Evolutionary conservation across 2,888 invertebrate genomes (phyloP).

Genomic region (Quadriops clusia): DNA sequence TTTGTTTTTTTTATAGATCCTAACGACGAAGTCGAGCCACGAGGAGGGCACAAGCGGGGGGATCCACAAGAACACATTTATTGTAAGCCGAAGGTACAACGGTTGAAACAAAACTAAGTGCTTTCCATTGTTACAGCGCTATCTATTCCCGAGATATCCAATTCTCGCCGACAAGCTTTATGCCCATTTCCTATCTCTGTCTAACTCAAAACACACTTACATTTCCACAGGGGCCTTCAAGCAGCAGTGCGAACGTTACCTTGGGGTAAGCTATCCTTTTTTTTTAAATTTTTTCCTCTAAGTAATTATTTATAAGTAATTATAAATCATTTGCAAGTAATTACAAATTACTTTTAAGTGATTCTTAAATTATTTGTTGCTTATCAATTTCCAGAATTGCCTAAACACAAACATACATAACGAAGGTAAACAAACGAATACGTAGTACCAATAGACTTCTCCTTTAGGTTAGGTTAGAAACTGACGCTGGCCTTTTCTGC

Average conservation of each 20-base stretch:
- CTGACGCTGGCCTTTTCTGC: no score
- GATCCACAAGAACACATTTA: constrained; percentile 54
- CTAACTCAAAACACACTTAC: constrained; percentile 49
- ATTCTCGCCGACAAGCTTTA: constrained; percentile 60
- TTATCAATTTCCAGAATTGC: no score
- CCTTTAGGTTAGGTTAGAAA: no score
- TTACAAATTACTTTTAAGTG: no score
- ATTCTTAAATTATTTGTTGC: no score
- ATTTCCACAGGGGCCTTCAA: constrained; percentile 54
- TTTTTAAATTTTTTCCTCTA: constrained; percentile 1
- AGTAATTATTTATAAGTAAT: constrained; percentile 1
- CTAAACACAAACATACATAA: no score
- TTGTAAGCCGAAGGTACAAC: constrained; percentile 35
- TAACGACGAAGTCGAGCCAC: constrained; percentile 55
- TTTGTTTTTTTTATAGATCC: constrained; percentile 42
- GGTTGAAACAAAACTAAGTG: constrained; percentile 15
- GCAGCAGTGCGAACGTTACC: constrained; percentile 58
- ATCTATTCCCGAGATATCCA: constrained; percentile 67
- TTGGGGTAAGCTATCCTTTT: constrained; percentile 32
- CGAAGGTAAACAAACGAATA: no score
- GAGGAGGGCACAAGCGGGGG: constrained; percentile 62
- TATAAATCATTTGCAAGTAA: not conserved
- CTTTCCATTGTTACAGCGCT: constrained; percentile 41
- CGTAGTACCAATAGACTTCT: no score
- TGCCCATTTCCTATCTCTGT: constrained; percentile 46